These are phyloP conservation scores for Argyrosomus japonicus DNA, from an alignment of 2,113 vertebrate genomes.

Conservation along the genomic window DNA sequence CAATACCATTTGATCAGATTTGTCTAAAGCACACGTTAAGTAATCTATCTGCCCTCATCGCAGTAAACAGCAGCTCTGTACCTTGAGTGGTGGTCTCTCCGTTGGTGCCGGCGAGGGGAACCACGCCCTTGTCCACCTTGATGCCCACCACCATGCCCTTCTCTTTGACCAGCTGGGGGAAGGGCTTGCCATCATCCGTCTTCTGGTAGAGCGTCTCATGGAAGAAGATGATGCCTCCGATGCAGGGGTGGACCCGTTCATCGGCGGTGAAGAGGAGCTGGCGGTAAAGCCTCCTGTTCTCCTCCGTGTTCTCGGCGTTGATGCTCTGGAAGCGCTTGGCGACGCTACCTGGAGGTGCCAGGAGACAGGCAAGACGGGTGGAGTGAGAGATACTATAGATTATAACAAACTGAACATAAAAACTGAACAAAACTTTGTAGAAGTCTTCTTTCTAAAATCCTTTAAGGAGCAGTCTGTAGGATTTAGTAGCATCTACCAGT, in stretches of 20 bases:
- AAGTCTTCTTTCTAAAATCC: too few species aligned
- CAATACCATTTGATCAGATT: background rate
- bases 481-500: too few species aligned
- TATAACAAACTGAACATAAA: background rate
- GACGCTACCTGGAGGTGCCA: conserved; percentile 82
- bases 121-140: conserved; percentile 91
- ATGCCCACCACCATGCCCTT: conserved; percentile 89
- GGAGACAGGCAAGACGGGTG: background rate
- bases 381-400: background rate
- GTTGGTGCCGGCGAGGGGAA: conserved; percentile 89
- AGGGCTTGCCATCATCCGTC: conserved; percentile 83
- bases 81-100: conserved; percentile 92
- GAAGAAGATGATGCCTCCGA: conserved; percentile 91
- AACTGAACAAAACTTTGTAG: too few species aligned
- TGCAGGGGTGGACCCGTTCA: conserved; percentile 83
- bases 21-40: background rate
- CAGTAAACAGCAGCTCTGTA: conserved; percentile 38
- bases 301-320: conserved; percentile 89
- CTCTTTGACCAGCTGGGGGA: conserved; percentile 86
- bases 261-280: conserved; percentile 90
- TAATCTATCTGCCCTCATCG: background rate
- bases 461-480: too few species aligned
- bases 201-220: conserved; percentile 92
- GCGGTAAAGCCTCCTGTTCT: conserved; percentile 90
- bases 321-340: conserved; percentile 90